Evolutionary conservation across 1,140 invertebrate genomes (phyloP).

Genomic region (Samia ricini): DNA sequence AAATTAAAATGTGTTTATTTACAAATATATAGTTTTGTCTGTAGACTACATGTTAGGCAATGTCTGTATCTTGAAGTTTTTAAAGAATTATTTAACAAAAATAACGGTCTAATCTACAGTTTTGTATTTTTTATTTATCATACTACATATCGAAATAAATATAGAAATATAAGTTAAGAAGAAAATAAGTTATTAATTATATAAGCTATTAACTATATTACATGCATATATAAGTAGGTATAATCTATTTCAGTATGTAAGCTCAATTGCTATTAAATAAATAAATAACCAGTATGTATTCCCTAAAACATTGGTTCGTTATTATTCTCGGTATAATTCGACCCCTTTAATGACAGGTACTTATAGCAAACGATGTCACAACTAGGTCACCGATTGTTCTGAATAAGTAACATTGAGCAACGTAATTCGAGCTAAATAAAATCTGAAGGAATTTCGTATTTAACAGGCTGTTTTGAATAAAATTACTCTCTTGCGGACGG

Average conservation of each 20-base stretch:
- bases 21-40: too few species aligned
- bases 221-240: background rate
- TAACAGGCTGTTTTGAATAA: constrained; percentile 1
- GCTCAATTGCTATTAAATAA: background rate
- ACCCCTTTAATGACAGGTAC: constrained; percentile 4
- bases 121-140: too few species aligned
- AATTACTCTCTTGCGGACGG: background rate
- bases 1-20: too few species aligned
- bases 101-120: too few species aligned
- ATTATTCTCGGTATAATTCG: background rate
- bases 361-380: constrained; percentile 10
- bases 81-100: too few species aligned
- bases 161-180: too few species aligned
- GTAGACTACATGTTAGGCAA: too few species aligned
- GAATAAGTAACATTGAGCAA: constrained; percentile 6
- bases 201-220: too few species aligned
- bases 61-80: too few species aligned
- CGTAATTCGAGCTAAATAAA: constrained; percentile 2
- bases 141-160: too few species aligned
- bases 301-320: background rate
- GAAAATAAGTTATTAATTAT: too few species aligned
- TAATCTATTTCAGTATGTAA: background rate
- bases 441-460: constrained; percentile 1
- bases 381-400: constrained; percentile 11
- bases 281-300: background rate